A percentile compares a stretch with the other conserved stretches of the same genome.
phyloP scores from a whole-genome alignment of 2,797 vertebrate species.

The Epinephelus coioides region DNA sequence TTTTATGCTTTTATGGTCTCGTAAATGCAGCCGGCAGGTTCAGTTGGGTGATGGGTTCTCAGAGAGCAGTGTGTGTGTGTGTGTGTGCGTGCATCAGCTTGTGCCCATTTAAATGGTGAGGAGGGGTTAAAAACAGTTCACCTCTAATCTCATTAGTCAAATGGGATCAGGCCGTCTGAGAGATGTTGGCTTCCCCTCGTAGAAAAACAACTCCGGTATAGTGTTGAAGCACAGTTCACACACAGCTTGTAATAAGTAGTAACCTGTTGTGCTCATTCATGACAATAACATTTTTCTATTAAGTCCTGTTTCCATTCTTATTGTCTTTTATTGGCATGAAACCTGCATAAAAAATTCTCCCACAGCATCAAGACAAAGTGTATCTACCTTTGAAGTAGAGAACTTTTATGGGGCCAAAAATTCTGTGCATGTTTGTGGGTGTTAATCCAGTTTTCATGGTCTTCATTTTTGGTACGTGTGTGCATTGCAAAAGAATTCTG shows the following conservation, averaged over 20 bases:
- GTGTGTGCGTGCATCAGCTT: conserved; percentile 29
- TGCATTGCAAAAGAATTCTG: too few species aligned
- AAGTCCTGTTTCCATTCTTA: not conserved
- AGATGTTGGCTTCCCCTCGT: conserved; percentile 43
- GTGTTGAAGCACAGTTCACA: not conserved
- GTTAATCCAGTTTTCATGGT: too few species aligned
- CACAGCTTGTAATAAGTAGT: not conserved
- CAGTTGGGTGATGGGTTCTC: conserved; percentile 16
- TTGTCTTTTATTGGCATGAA: not conserved
- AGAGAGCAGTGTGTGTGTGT: not conserved
- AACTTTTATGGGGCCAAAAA: not conserved
- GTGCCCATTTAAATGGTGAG: conserved; percentile 42
- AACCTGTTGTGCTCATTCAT: conserved; percentile 12
- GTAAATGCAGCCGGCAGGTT: conserved; percentile 29
- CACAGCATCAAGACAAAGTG: not conserved
- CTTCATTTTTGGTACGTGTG: too few species aligned
- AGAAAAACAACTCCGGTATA: conserved; percentile 55
- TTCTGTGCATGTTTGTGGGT: too few species aligned
- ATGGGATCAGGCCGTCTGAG: conserved; percentile 77
- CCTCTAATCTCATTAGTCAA: conserved; percentile 77
- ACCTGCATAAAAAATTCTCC: not conserved
- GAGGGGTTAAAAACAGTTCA: conserved; percentile 69
- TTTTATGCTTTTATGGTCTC: conserved; percentile 45
- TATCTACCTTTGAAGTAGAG: not conserved
- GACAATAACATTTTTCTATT: not conserved